Base-by-base conservation (phyloP, 2,113 vertebrate species). In the Aegypius monachus region DNA sequence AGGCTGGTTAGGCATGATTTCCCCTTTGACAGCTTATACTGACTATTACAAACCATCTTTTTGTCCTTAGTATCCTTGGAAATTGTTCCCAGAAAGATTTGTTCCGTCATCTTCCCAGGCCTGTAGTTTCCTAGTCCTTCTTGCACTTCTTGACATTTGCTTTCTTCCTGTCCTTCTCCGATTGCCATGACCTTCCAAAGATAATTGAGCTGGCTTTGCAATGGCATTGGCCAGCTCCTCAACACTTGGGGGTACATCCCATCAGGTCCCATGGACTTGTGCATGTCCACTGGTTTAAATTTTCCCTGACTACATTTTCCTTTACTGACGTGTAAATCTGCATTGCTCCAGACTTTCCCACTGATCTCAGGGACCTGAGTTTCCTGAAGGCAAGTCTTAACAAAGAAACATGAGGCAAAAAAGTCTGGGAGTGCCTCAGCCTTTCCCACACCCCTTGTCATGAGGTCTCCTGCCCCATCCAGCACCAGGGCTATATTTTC, bases 201-300 rank as follows among this genome's bases (percentile, higher is more conserved):
- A 43, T 19, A 77, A 48, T 13, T 42, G 26, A 58, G 23, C 15
- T 40, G n/a, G 16, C 55, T 34, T 85, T 78, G 13, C 5, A 72
- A 17, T 45, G 21, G 9, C 23, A 63, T 59, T 38, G 16, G 5
- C 32, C 32, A 81, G 7, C 20, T 81, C 25, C 38, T 55, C 65
- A 55, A 29, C 19, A 25, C 1, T 0, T 1, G 0, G 45, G 2
- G 10, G 1, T 78, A 19, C 16, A 26, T 56, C 17, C 36, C 8
- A 61, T 38, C 11, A 34, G 4, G 9, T 55, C 14, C 19, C 36
- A 29, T 23, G 17, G 17, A 79, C 18, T 86, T 61, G 4, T 34
- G 3, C 55, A 16, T 31, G 13, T 25, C 7, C 8, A 43, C 26
- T 65, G 10, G 5, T 65, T 71, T 74, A 61, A 47, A 21, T 56